Evolutionary conservation across 2,888 invertebrate species (phyloP).

Genomic region (Nephrocerus scutellatus): DNA sequence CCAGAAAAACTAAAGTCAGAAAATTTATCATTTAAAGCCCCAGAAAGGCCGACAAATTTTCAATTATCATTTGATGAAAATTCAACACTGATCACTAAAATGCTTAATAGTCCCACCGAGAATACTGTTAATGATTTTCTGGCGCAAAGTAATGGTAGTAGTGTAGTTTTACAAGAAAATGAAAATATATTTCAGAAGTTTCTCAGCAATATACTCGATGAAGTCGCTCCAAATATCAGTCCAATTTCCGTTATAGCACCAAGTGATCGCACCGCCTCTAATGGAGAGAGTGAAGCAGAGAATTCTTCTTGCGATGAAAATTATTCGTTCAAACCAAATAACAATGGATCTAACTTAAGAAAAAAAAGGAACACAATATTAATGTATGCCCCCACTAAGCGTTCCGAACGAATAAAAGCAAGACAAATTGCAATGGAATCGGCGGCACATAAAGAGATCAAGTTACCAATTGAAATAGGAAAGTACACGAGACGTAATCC

Average conservation of each 20-base stretch:
- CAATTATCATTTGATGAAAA: background rate
- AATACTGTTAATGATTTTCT: constrained; percentile 11
- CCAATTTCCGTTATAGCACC: constrained; percentile 14
- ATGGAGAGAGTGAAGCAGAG: constrained; percentile 1
- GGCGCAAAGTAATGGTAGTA: background rate
- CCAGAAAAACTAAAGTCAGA: background rate
- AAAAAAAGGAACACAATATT: constrained; percentile 8
- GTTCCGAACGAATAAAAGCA: constrained; percentile 10
- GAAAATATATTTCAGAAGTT: constrained; percentile 12
- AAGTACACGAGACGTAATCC: constrained; percentile 18
- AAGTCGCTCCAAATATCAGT: constrained; percentile 9
- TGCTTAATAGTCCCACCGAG: constrained; percentile 8
- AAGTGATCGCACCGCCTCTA: constrained; percentile 4
- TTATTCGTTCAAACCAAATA: background rate
- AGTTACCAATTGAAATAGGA: constrained; percentile 11
- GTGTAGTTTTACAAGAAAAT: constrained; percentile 1
- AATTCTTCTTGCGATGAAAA: constrained; percentile 8
- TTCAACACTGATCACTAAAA: background rate
- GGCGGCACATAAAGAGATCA: no score
- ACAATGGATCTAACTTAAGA: no score
- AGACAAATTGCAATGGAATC: background rate
- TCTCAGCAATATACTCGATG: constrained; percentile 10
- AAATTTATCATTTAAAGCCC: constrained; percentile 5
- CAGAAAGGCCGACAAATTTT: background rate
- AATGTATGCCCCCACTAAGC: constrained; percentile 14